These are phyloP conservation scores for Scortum barcoo DNA, from an alignment of 2,113 vertebrate genomes.

Conservation along the genomic window DNA sequence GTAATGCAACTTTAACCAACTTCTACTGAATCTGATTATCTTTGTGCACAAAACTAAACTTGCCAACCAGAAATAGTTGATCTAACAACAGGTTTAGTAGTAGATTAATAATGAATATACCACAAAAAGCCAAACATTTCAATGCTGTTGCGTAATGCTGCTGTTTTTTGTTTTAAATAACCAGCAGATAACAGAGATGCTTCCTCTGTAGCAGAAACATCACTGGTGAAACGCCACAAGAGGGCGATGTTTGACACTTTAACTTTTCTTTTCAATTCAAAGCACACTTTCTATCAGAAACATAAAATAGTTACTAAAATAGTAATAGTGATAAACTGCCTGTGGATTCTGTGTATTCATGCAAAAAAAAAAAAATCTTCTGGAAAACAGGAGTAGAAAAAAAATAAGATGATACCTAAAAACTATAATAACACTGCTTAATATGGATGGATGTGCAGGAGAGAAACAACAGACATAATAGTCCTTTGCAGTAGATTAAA, in stretches of 20 bases:
- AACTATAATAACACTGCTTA: constrained; percentile 25
- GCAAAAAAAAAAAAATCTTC: not conserved
- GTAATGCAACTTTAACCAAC: too few species aligned
- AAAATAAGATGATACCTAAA: not conserved
- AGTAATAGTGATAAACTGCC: not conserved
- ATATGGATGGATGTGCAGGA: constrained; percentile 25
- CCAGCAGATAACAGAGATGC: not conserved
- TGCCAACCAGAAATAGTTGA: not conserved
- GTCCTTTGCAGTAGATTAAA: not conserved
- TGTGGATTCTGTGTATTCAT: not conserved
- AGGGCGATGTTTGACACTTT: constrained; percentile 36
- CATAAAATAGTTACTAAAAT: not conserved
- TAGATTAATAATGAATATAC: not conserved
- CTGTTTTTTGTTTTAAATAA: not conserved
- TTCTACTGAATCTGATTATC: not conserved
- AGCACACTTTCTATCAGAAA: constrained; percentile 7
- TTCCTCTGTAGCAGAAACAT: not conserved
- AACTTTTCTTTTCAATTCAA: not conserved
- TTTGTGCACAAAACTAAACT: not conserved
- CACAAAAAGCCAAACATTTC: not conserved
- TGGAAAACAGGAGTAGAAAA: not conserved
- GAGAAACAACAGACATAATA: constrained; percentile 62
- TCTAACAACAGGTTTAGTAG: not conserved
- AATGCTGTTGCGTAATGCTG: too few species aligned
- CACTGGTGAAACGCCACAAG: constrained; percentile 47